Percentiles rank a stretch among this genome's conserved stretches.
phyloP scores from a whole-genome alignment of 2,113 vertebrate genomes.

The Erythrocercus mccallii region DNA sequence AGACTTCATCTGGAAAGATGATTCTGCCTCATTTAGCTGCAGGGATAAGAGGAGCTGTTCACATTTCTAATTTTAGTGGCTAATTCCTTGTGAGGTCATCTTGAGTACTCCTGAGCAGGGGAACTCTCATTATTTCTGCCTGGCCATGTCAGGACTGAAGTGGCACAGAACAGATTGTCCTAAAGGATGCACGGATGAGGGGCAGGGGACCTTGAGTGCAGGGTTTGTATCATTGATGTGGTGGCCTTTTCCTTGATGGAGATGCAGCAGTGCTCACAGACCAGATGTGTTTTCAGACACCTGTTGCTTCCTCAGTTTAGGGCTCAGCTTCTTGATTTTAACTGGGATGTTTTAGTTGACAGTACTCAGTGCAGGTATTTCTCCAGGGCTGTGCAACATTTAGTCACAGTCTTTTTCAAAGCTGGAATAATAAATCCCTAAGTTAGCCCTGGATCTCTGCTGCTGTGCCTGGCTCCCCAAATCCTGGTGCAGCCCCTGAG shows the following conservation, averaged over 20 bases:
- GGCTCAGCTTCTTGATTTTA: background rate
- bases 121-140: background rate
- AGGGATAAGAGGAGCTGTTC: background rate
- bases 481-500: background rate
- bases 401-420: background rate
- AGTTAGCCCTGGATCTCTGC: background rate
- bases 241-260: background rate
- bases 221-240: background rate
- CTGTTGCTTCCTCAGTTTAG: background rate
- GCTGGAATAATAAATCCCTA: background rate
- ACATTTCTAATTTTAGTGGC: constrained; percentile 41
- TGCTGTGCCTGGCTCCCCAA: background rate
- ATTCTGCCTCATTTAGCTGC: background rate
- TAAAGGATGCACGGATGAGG: background rate
- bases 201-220: background rate
- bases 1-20: background rate
- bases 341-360: background rate
- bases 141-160: background rate
- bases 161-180: background rate
- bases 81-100: constrained; percentile 14
- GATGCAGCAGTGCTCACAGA: background rate
- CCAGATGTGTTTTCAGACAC: background rate
- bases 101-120: background rate
- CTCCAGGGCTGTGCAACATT: background rate
- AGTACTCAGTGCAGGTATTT: background rate